Conservation (phyloP, 2,113 vertebrate species). For the Seriola quinqueradiata region DNA sequence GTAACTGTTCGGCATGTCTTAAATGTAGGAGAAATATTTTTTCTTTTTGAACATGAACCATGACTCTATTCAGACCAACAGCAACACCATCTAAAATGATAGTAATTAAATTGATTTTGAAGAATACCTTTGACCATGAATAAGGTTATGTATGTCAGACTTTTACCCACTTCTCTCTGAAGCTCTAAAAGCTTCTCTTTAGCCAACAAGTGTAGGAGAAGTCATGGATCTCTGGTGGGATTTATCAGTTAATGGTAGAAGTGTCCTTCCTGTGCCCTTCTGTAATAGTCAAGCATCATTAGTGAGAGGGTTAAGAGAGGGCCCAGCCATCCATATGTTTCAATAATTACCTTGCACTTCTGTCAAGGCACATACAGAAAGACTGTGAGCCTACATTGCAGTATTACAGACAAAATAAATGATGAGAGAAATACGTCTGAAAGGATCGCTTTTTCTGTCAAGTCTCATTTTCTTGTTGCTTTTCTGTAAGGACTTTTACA, state of each 20-base stretch:
- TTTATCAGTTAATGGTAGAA: constrained; percentile 70
- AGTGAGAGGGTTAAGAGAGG: constrained; percentile 75
- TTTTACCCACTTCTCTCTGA: neutral
- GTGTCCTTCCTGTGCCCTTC: constrained; percentile 79
- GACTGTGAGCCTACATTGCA: constrained; percentile 18
- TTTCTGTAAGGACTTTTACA: constrained; percentile 5
- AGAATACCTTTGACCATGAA: constrained; percentile 9
- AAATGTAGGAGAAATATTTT: neutral
- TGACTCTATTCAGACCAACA: neutral
- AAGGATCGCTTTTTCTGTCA: constrained; percentile 12
- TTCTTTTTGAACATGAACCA: neutral
- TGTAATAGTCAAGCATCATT: constrained; percentile 78
- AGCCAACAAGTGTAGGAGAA: constrained; percentile 49
- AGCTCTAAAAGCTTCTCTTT: constrained; percentile 14
- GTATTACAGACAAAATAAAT: constrained; percentile 8
- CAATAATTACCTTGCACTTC: constrained; percentile 78
- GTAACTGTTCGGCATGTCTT: neutral
- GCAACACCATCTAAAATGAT: neutral
- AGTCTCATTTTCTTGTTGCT: constrained; percentile 11
- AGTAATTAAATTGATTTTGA: neutral
- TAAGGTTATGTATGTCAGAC: neutral
- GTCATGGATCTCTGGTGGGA: constrained; percentile 56
- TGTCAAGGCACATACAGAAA: constrained; percentile 58
- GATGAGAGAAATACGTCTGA: constrained; percentile 6
- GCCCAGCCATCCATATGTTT: constrained; percentile 77